Base-by-base conservation (phyloP, 1,140 invertebrate genomes). In the Drosophila bipectinata region DNA sequence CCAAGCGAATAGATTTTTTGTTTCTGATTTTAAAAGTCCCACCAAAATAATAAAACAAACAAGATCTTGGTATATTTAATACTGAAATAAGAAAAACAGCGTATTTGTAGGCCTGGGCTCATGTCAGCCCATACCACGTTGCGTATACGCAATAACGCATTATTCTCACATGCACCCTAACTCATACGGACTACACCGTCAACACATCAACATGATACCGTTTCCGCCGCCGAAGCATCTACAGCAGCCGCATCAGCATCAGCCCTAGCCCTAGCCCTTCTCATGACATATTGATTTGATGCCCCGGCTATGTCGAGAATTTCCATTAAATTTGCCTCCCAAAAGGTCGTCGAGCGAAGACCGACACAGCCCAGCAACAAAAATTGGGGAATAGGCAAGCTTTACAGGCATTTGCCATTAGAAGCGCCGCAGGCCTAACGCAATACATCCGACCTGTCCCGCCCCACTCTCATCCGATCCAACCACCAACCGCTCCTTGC, bases 281-380 rank as follows among this genome's bases (percentile, higher is more conserved):
- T 83, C 85, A 85, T 89, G 85, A 85, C 85, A 90, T 90, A 90
- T 90, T 90, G 85, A 90, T 90, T 90, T 90, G 85, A 90, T 90
- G 85, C 74, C 81, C 69, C 59, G 72, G 87, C 80, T 81, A 89
- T 90, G 87, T 79, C 67, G 83, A 79, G 83, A 88, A 88, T 89
- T 88, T 88, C 79, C 83, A 88, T 89, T 88, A 88, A 88, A 88
- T 88, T 88, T 67, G 58, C 82, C 72, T 55, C 41, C 55, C 72
- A 58, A 75, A 58, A 75, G 53, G 53, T 57, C 69, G 59, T 24
- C 79, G 57, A 48, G 51, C 55, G 45, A 39, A 79, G 61, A 59
- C 61, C 45, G 45, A 54, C 54, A 78, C 49, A 51, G 24, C 44
- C 12, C 48, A 39, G 14, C 57, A 44, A 52, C 48, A 56, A 64